These are phyloP conservation scores for Camponotus pennsylvanicus DNA, from an alignment of 1,140 invertebrate species.

Conservation along the genomic window DNA sequence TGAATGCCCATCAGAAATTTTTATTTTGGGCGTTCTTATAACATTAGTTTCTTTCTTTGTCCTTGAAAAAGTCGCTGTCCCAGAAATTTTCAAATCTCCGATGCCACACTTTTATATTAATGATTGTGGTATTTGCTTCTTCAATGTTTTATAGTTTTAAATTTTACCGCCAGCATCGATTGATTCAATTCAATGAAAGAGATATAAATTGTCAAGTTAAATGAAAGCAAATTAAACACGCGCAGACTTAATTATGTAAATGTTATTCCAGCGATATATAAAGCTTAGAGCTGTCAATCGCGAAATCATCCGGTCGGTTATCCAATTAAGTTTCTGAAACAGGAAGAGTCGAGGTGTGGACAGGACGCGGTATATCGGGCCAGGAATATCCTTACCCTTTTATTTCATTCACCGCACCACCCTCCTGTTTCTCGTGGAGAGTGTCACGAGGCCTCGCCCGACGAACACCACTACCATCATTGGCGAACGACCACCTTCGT, in stretches of 20 bases:
- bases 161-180: not conserved
- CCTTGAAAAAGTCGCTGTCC: not conserved
- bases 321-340: constrained; percentile 69
- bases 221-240: not conserved
- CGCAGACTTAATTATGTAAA: not conserved
- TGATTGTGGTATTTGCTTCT: not conserved
- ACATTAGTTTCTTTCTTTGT: not conserved
- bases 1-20: constrained; percentile 40
- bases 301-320: constrained; percentile 24
- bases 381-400: constrained; percentile 70
- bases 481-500: constrained; percentile 48
- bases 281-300: not conserved
- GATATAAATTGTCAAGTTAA: not conserved
- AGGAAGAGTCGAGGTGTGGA: constrained; percentile 65
- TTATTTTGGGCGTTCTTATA: constrained; percentile 35
- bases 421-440: not conserved
- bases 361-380: constrained; percentile 66
- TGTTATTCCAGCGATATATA: not conserved
- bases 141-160: not conserved
- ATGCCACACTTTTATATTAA: not conserved
- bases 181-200: not conserved
- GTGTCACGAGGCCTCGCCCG: constrained; percentile 39
- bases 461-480: not conserved
- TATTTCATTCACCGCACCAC: constrained; percentile 69
- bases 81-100: not conserved